Evolutionary conservation across 2,888 invertebrate genomes (phyloP), one percentile per base, ranked within the genome.

Genomic region (Chydorus sphaericus): DNA sequence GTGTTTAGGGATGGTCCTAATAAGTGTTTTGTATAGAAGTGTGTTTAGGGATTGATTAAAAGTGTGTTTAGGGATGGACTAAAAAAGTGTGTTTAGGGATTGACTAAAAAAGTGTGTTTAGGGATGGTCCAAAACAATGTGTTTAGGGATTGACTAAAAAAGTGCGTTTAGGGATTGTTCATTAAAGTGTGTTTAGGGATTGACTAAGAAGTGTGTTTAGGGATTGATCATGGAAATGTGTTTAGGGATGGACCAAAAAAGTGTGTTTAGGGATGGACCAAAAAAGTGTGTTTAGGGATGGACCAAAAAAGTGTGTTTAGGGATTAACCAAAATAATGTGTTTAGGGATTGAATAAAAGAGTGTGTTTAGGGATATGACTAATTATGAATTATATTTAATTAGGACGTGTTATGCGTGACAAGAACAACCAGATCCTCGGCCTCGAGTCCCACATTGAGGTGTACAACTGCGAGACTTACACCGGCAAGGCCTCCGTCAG

Each of bases 381-480:
- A 1, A 11, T 4, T 29, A 11, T 14, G 7, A 28, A 11, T n/a
- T 29, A 23, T 29, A 23, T 5, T 14, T 7, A 16, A 14, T 20
- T n/a, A 51, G 29, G 51, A 28, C 54, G 54, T 36, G 33, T 57
- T 4, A 18, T 57, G n/a, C 57, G 57, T 48, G 57, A 57, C 11
- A 48, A 51, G 18, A 30, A 18, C 10, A 57, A 57, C 53, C 48
- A 54, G 28, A 29, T 53, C 20, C 30, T 57, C 20, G 57, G 57
- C 26, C 38, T 57, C 14, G 57, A 57, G 48, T 57, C 57, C 11
- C 57, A 57, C 29, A 23, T 57, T 26, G 57, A 57, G 26, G 53
- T 57, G n/a, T 44, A 44, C 26, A 33, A 53, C 23, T 57, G 57
- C 53, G 57, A 57, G 33, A 29, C 33, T 10, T 57, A 57, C 57